phyloP scores from a whole-genome alignment of 2,888 invertebrate genomes.

The Cordilura impudica region DNA sequence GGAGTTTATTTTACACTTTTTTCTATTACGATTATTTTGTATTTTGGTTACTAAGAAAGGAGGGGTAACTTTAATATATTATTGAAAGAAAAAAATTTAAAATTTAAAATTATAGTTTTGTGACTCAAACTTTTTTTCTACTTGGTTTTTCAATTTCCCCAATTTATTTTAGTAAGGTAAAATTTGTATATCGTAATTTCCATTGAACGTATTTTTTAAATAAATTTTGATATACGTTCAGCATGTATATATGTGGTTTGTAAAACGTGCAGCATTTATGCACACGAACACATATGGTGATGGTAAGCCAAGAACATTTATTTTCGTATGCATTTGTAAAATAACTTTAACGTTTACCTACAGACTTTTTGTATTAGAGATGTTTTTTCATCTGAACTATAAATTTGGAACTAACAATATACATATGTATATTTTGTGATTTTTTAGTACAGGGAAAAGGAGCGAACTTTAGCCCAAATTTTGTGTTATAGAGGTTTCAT shows the following conservation, averaged over 20 bases:
- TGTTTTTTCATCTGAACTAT: neutral
- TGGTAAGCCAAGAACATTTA: conserved; percentile 54
- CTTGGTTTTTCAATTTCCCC: neutral
- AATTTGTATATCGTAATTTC: neutral
- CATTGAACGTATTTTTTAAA: conserved; percentile 1
- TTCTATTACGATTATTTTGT: conserved; percentile 14
- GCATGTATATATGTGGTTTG: conserved; percentile 29
- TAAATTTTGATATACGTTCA: conserved; percentile 21
- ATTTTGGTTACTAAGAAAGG: neutral
- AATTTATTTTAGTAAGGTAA: too few species aligned
- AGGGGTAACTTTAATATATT: too few species aligned
- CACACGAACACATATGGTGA: neutral
- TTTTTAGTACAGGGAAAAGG: conserved; percentile 9
- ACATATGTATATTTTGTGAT: conserved; percentile 9
- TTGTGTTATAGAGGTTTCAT: too few species aligned
- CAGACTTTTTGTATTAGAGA: conserved; percentile 36
- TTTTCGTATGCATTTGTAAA: conserved; percentile 47
- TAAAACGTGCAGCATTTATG: neutral
- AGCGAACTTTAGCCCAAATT: neutral
- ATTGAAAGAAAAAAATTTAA: too few species aligned
- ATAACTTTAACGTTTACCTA: conserved; percentile 55
- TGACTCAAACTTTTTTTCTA: too few species aligned
- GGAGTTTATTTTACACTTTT: conserved; percentile 19
- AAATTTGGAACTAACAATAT: neutral
- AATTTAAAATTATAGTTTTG: too few species aligned